phyloP scores from a whole-genome alignment of 2,888 invertebrate genomes.

The Nomada ruficornis region DNA sequence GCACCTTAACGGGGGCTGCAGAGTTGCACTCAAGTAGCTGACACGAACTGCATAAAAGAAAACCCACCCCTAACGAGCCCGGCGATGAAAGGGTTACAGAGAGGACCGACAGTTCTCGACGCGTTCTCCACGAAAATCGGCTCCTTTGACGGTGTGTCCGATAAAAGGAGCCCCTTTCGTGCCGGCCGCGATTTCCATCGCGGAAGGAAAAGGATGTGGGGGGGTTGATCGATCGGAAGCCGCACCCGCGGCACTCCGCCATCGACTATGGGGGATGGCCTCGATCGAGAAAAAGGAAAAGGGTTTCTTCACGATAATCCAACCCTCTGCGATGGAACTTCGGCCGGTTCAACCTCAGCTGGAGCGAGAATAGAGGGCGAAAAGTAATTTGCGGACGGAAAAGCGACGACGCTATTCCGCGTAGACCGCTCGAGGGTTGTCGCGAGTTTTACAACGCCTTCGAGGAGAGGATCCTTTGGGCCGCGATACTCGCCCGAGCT shows the following conservation, averaged over 20 bases:
- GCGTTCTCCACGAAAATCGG: constrained; percentile 38
- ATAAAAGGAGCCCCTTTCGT: constrained; percentile 40
- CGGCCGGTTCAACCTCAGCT: constrained; percentile 27
- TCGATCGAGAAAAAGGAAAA: constrained; percentile 34
- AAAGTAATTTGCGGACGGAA: constrained; percentile 49
- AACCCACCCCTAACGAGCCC: constrained; percentile 27
- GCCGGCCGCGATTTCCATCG: constrained; percentile 59
- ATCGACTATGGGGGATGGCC: constrained; percentile 3
- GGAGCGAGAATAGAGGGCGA: constrained; percentile 34
- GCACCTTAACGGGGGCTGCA: constrained; percentile 45
- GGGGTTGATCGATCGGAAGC: constrained; percentile 68
- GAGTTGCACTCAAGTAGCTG: constrained; percentile 48
- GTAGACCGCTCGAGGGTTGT: constrained; percentile 7
- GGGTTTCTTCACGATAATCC: constrained; percentile 44
- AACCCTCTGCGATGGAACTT: constrained; percentile 24
- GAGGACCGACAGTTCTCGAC: constrained; percentile 45
- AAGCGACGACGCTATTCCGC: constrained; percentile 20
- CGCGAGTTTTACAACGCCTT: constrained; percentile 25
- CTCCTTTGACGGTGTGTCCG: constrained; percentile 42
- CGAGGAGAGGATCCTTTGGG: constrained; percentile 23
- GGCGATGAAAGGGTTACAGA: constrained; percentile 39
- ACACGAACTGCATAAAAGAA: constrained; percentile 48
- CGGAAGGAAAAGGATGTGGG: constrained; percentile 63
- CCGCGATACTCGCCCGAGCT: background rate
- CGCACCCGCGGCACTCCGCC: constrained; percentile 32